Percentiles rank a stretch among this genome's conserved stretches.
phyloP scores from a whole-genome alignment of 2,888 invertebrate species.

The Frankliniella intonsa region DNA sequence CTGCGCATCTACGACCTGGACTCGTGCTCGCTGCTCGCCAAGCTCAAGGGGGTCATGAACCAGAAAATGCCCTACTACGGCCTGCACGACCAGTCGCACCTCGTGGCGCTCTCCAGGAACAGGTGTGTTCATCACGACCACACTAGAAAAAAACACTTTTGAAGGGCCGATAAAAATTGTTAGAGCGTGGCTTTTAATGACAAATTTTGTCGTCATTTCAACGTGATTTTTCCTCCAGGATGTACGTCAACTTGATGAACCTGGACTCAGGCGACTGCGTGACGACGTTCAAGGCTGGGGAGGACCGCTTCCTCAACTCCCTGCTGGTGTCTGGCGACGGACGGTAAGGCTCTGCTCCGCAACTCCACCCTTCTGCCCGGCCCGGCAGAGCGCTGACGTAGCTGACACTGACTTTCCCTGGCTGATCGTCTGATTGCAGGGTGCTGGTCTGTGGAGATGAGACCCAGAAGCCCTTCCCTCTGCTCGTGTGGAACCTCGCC shows the following conservation, averaged over 20 bases:
- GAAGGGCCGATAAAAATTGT: no score
- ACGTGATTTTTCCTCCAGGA: conserved; percentile 38
- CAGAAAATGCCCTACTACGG: conserved; percentile 90
- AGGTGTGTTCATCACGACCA: conserved; percentile 47
- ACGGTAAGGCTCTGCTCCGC: conserved; percentile 51
- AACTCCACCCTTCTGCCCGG: no score
- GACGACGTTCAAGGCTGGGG: conserved; percentile 85
- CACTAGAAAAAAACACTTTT: no score
- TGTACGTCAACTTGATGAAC: conserved; percentile 53
- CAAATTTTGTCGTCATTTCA: neutral
- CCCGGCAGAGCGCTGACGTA: no score
- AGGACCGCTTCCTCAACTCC: conserved; percentile 84
- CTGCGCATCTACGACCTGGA: conserved; percentile 75
- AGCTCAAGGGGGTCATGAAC: conserved; percentile 71
- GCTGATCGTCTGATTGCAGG: conserved; percentile 47
- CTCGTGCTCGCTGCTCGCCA: conserved; percentile 55
- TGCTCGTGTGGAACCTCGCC: conserved; percentile 83
- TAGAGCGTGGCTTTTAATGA: no score
- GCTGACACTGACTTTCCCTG: neutral
- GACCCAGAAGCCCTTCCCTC: conserved; percentile 85
- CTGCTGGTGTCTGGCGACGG: conserved; percentile 83
- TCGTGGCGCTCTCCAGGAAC: conserved; percentile 78
- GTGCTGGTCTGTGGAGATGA: conserved; percentile 86
- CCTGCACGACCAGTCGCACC: conserved; percentile 70
- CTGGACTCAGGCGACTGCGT: conserved; percentile 64